These are phyloP conservation scores for Stomorhina lunata DNA, from an alignment of 2,888 invertebrate species.

Conservation along the genomic window DNA sequence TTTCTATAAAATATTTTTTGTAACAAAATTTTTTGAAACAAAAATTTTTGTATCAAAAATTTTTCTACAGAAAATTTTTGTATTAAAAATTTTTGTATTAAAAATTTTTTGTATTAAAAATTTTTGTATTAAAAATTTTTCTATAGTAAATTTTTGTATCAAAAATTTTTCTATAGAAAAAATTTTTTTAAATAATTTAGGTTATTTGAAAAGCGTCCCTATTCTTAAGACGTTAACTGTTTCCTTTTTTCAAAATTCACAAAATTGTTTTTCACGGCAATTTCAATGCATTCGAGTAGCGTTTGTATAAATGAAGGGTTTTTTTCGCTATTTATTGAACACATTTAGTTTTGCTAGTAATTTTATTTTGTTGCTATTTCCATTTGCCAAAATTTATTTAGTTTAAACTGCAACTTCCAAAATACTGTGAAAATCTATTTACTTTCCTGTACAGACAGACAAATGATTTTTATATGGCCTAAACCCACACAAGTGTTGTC, in stretches of 20 bases:
- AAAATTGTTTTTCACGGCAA: neutral
- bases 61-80: too few species aligned
- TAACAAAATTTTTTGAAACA: too few species aligned
- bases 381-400: neutral
- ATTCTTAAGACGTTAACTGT: neutral
- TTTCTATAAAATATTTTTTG: too few species aligned
- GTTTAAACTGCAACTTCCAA: neutral
- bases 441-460: neutral
- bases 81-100: too few species aligned
- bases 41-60: too few species aligned
- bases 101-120: too few species aligned
- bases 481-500: neutral
- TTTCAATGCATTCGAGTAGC: constrained; percentile 34
- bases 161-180: too few species aligned
- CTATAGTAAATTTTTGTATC: too few species aligned
- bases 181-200: too few species aligned
- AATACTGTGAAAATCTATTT: neutral
- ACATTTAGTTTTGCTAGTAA: neutral
- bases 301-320: neutral
- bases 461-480: constrained; percentile 20
- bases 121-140: too few species aligned
- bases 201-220: neutral
- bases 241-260: neutral
- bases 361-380: neutral
- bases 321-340: neutral